Evolutionary conservation across 2,888 invertebrate species (phyloP).

Genomic region (Craniophora ligustri): DNA sequence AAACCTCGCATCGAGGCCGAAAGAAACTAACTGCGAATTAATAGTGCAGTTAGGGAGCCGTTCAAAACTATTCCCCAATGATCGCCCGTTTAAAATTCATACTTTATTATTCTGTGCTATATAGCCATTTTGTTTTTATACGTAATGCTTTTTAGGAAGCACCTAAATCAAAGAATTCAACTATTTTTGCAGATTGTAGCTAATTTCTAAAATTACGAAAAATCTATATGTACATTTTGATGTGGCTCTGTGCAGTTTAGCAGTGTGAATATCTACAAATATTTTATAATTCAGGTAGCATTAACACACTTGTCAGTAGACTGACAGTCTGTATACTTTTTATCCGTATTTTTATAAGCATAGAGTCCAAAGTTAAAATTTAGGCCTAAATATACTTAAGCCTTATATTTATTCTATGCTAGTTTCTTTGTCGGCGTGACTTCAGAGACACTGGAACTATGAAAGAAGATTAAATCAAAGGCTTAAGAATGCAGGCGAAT

Average conservation of each 20-base stretch:
- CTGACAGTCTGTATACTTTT: no score
- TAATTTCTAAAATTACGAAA: neutral
- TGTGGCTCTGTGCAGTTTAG: no score
- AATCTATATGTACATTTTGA: neutral
- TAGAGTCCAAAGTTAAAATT: no score
- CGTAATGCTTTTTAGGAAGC: constrained; percentile 1
- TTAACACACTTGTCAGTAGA: no score
- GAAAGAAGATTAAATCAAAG: neutral
- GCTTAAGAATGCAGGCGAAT: neutral
- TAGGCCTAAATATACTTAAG: no score
- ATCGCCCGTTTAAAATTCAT: constrained; percentile 41
- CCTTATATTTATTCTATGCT: no score
- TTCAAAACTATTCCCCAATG: constrained; percentile 53
- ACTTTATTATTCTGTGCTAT: constrained; percentile 22
- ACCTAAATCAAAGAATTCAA: constrained; percentile 16
- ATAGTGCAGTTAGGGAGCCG: constrained; percentile 64
- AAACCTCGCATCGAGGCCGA: constrained; percentile 63
- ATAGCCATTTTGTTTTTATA: constrained; percentile 16
- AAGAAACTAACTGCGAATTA: constrained; percentile 77
- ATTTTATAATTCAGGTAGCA: no score
- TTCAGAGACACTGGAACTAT: neutral
- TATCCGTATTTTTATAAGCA: no score
- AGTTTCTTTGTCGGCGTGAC: no score
- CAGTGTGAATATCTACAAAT: no score
- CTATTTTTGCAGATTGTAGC: constrained; percentile 4